These are phyloP conservation scores for Drosophila seguyi DNA, from an alignment of 1,140 invertebrate genomes.

Conservation along the genomic window DNA sequence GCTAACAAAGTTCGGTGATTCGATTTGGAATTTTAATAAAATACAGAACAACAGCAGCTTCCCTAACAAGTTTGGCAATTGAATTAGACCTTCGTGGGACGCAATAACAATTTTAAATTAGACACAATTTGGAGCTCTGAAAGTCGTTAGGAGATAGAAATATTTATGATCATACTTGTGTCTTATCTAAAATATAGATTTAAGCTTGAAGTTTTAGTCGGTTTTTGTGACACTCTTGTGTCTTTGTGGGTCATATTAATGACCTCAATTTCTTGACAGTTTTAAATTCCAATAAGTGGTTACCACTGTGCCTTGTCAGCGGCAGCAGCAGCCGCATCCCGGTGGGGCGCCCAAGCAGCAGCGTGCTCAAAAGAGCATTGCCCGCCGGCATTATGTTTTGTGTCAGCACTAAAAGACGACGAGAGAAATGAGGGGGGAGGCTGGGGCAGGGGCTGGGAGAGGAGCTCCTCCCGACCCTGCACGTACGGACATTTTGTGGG, in stretches of 20 bases:
- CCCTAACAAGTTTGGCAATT: conserved; percentile 4
- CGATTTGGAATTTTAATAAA: conserved; percentile 21
- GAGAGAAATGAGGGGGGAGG: neutral
- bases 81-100: neutral
- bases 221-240: neutral
- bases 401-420: conserved; percentile 66
- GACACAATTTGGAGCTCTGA: neutral
- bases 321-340: conserved; percentile 25
- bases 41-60: conserved; percentile 1
- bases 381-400: conserved; percentile 82
- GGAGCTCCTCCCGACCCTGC: conserved; percentile 34
- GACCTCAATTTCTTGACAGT: neutral
- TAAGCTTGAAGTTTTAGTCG: neutral
- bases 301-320: conserved; percentile 48
- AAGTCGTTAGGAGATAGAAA: neutral
- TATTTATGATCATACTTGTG: neutral
- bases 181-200: neutral
- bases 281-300: conserved; percentile 12
- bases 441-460: neutral
- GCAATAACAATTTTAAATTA: neutral
- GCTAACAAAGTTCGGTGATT: conserved; percentile 27
- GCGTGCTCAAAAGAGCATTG: conserved; percentile 83
- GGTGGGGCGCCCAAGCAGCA: conserved; percentile 48
- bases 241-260: too few relatives aligned
- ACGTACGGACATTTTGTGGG: conserved; percentile 72